Conservation (phyloP, 2,113 vertebrate genomes). For the Tragelaphus imberbis region DNA sequence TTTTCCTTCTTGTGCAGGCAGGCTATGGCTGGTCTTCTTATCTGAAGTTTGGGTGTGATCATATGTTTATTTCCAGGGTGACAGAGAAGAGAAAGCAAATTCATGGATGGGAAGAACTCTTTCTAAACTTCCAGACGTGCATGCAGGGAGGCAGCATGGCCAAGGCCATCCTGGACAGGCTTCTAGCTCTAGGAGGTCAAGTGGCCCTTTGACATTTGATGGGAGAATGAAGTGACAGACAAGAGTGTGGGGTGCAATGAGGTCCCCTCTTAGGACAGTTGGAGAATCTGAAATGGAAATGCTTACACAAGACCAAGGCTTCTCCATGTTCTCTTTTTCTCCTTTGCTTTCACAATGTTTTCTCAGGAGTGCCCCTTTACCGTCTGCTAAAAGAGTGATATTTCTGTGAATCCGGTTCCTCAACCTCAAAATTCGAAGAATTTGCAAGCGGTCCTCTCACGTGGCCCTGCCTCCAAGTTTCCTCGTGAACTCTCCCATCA, state of each 20-base stretch:
- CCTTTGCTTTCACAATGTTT: conserved; percentile 19
- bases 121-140: neutral
- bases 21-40: neutral
- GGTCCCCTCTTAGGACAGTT: neutral
- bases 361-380: neutral
- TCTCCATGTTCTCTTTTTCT: conserved; percentile 3
- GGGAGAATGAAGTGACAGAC: neutral
- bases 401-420: conserved; percentile 41
- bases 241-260: too few species aligned
- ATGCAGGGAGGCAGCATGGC: neutral
- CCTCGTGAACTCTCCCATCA: neutral
- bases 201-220: neutral
- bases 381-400: neutral
- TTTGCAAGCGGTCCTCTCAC: conserved; percentile 18
- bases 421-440: conserved; percentile 56
- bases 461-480: neutral
- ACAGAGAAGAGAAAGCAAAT: neutral
- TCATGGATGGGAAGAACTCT: neutral
- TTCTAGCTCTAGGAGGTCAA: neutral
- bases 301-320: neutral
- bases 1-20: neutral
- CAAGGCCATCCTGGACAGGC: neutral
- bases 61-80: neutral
- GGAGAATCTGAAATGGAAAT: neutral
- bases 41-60: neutral